A percentile compares a stretch with the other conserved stretches of the same genome.
These are phyloP conservation scores for Sitobion miscanthi DNA, from an alignment of 1,140 invertebrate species.

Conservation along the genomic window DNA sequence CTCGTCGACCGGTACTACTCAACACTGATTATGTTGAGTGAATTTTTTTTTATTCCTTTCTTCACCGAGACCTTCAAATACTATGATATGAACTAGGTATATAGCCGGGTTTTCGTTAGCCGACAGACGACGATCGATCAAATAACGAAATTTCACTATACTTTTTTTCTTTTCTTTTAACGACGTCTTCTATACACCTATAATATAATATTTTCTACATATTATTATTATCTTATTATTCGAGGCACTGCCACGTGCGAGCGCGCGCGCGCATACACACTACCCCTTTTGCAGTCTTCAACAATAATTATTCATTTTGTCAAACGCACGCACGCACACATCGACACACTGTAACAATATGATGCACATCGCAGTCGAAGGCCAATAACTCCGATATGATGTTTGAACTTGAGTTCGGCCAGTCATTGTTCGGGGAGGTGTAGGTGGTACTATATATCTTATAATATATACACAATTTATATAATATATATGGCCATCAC, in stretches of 20 bases:
- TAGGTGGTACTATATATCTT: no score
- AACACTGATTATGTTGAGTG: conserved; percentile 25
- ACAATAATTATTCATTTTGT: conserved; percentile 4
- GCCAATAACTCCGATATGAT: neutral
- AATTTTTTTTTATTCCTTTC: neutral
- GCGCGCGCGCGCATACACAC: no score
- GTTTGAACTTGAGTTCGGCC: neutral
- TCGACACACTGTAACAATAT: neutral
- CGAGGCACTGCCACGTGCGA: no score
- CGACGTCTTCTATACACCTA: neutral
- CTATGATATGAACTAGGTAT: neutral
- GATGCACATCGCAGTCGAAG: neutral
- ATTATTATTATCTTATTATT: neutral
- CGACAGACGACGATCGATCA: neutral
- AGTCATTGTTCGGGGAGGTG: neutral
- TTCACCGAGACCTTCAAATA: conserved; percentile 20
- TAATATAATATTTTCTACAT: neutral
- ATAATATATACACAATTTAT: no score
- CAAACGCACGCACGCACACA: no score
- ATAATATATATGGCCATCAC: neutral
- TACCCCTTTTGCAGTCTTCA: no score
- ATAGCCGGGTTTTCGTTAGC: neutral
- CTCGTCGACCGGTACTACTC: neutral
- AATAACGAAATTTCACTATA: neutral
- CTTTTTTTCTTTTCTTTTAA: neutral